These are phyloP conservation scores for Peromyscus attwateri DNA, from an alignment of 2,797 vertebrate species.

Conservation along the genomic window DNA sequence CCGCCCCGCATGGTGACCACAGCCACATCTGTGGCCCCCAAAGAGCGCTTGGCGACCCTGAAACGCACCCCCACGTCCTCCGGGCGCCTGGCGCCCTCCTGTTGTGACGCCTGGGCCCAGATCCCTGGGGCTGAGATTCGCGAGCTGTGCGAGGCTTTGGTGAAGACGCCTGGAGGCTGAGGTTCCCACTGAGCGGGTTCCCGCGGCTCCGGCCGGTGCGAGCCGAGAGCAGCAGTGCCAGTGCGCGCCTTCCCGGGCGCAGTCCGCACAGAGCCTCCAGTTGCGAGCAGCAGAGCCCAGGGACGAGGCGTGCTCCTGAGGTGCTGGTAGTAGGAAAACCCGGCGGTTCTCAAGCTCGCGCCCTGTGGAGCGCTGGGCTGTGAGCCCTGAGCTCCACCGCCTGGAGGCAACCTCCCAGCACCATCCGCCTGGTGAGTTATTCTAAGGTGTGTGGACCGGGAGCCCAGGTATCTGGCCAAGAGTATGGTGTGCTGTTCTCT, in stretches of 20 bases:
- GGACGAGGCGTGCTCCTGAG: neutral
- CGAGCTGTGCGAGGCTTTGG: neutral
- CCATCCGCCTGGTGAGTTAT: constrained; percentile 66
- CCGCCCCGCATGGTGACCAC: rapidly evolving
- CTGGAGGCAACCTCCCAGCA: neutral
- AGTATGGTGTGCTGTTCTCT: neutral
- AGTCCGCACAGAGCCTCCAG: neutral
- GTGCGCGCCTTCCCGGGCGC: rapidly evolving
- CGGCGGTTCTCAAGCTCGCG: neutral
- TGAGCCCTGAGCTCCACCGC: too few species aligned
- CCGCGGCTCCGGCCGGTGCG: neutral
- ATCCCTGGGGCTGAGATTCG: neutral
- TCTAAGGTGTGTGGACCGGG: neutral
- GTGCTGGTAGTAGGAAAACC: neutral
- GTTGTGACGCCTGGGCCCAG: constrained; percentile 46
- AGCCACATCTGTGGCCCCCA: neutral
- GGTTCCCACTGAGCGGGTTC: neutral
- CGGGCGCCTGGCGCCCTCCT: constrained; percentile 35
- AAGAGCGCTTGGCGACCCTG: neutral
- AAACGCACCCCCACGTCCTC: neutral
- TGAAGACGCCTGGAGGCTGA: rapidly evolving
- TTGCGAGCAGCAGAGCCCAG: neutral
- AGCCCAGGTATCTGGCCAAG: neutral
- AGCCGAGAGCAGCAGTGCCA: rapidly evolving
- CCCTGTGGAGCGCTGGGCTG: neutral